Evolutionary conservation across 2,797 vertebrate genomes (phyloP).

Genomic region (Galaxias olidus): DNA sequence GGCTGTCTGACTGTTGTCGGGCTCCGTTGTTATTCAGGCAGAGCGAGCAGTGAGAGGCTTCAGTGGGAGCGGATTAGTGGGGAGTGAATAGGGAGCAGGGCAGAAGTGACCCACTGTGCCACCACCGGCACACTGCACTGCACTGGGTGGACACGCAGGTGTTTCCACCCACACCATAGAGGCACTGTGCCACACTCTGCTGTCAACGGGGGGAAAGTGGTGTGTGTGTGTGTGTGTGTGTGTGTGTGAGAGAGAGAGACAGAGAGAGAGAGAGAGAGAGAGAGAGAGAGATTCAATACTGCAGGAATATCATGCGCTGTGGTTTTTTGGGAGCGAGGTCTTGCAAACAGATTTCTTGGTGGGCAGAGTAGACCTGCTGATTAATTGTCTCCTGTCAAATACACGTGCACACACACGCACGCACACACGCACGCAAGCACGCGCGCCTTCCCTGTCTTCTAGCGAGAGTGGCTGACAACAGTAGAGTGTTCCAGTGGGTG

Average conservation of each 20-base stretch:
- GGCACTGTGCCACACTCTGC: conserved; percentile 4
- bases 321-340: conserved; percentile 35
- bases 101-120: conserved; percentile 14
- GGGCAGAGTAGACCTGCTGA: conserved; percentile 49
- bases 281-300: not conserved
- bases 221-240: conserved; percentile 9
- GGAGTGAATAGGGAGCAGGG: conserved; percentile 10
- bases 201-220: not conserved
- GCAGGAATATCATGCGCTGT: not conserved
- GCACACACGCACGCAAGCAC: conserved; percentile 7
- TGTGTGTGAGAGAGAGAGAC: not conserved
- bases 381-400: conserved; percentile 41
- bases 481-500: too few species aligned
- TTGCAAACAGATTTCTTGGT: conserved; percentile 50
- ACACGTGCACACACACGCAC: not conserved
- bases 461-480: too few species aligned
- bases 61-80: not conserved
- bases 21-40: too few species aligned
- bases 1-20: too few species aligned
- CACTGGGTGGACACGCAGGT: conserved; percentile 15
- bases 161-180: conserved; percentile 10
- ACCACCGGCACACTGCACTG: not conserved
- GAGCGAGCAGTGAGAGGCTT: too few species aligned
- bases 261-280: not conserved
- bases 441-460: not conserved